These are phyloP conservation scores for Plumapathes pennacea DNA, from an alignment of 92 coral and sea anemone species.

Conservation along the genomic window DNA sequence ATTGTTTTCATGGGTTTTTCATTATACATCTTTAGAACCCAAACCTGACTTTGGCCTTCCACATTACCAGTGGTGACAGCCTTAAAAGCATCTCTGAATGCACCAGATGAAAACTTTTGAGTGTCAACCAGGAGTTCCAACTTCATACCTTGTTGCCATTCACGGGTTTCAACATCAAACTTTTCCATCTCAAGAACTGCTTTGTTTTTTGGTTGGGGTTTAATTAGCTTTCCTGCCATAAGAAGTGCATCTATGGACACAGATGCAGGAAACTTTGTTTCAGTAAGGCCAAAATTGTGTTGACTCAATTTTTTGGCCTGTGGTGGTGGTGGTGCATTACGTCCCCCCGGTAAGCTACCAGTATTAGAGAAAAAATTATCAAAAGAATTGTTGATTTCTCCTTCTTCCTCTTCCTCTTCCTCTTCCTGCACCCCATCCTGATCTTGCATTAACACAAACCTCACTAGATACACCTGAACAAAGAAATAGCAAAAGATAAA, in stretches of 20 bases:
- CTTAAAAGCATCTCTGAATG: constrained; percentile 38
- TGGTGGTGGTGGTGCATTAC: no score
- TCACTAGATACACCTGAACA: constrained; percentile 24
- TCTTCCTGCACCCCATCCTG: no score
- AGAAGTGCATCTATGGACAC: constrained; percentile 56
- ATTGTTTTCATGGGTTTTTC: constrained; percentile 35
- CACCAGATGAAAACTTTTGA: constrained; percentile 62
- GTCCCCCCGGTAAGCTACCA: no score
- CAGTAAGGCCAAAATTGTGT: no score
- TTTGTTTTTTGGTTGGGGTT: constrained; percentile 45
- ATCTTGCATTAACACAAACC: constrained; percentile 27
- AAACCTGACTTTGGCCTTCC: constrained; percentile 14
- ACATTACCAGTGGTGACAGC: constrained; percentile 2
- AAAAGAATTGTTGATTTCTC: no score
- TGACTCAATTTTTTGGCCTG: no score
- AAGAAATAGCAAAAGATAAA: no score
- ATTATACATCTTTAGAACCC: constrained; percentile 45
- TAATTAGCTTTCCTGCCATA: constrained; percentile 64
- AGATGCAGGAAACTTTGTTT: constrained; percentile 59
- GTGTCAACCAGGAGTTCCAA: constrained; percentile 33
- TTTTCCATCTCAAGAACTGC: constrained; percentile 46
- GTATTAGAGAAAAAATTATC: no score
- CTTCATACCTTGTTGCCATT: constrained; percentile 54
- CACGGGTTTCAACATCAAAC: constrained; percentile 47
- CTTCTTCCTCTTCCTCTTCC: no score